Percentiles rank a stretch among this genome's conserved stretches.
phyloP scores from a whole-genome alignment of 2,888 invertebrate species.

The Anarsia innoxiella region DNA sequence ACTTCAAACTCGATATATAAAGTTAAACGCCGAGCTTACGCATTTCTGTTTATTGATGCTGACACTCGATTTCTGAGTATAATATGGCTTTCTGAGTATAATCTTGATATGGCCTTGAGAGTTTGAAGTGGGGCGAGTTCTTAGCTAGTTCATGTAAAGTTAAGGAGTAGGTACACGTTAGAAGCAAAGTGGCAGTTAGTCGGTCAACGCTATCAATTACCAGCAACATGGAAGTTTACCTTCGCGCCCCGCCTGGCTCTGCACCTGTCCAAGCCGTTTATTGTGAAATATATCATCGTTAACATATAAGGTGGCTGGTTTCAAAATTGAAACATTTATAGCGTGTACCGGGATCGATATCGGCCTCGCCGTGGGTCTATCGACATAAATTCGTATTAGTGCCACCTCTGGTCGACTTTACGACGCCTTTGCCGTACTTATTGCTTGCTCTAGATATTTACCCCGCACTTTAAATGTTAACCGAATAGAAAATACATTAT shows the following conservation, averaged over 20 bases:
- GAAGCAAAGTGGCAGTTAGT: no score
- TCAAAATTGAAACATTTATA: slow-evolving; percentile 68
- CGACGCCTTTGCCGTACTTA: slow-evolving; percentile 63
- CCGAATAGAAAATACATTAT: not conserved
- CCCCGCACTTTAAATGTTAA: slow-evolving; percentile 43
- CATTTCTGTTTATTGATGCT: slow-evolving; percentile 26
- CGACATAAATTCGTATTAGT: slow-evolving; percentile 73
- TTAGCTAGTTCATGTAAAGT: no score
- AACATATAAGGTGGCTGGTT: slow-evolving; percentile 43
- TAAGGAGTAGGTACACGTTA: no score
- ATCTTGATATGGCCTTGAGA: no score
- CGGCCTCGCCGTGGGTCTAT: slow-evolving; percentile 46
- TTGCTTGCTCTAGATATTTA: slow-evolving; percentile 54
- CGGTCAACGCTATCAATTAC: no score
- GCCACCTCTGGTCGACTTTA: slow-evolving; percentile 72
- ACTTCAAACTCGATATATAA: slow-evolving; percentile 52
- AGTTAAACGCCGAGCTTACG: slow-evolving; percentile 45
- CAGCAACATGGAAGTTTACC: no score
- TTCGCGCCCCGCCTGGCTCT: no score
- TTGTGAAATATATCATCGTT: no score
- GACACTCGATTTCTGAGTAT: slow-evolving; percentile 14
- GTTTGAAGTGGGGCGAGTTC: no score
- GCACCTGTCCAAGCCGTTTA: no score
- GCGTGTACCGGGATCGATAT: slow-evolving; percentile 57
- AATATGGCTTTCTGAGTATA: no score